Evolutionary conservation across 2,797 vertebrate genomes (phyloP).

Genomic region (Alfaro cultratus): DNA sequence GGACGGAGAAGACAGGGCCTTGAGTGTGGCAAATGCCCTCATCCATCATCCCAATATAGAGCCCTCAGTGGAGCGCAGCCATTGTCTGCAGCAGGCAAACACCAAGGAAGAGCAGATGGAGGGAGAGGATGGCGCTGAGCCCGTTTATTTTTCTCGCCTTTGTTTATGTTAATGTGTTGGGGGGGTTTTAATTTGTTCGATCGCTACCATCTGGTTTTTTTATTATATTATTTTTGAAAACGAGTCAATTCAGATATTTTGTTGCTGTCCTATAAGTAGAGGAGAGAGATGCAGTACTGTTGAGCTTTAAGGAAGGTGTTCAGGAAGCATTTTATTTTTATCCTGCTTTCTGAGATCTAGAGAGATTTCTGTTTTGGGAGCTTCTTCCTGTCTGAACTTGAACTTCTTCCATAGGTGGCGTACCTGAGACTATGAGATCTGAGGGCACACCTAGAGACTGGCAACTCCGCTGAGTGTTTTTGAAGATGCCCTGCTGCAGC

Average conservation of each 20-base stretch:
- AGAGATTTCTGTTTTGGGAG: neutral
- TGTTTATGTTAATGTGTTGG: constrained; percentile 51
- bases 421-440: constrained; percentile 72
- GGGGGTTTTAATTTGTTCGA: constrained; percentile 58
- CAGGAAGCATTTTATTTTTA: constrained; percentile 16
- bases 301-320: constrained; percentile 22
- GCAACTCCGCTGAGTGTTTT: neutral
- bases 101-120: constrained; percentile 76
- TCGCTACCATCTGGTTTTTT: constrained; percentile 50
- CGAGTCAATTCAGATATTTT: constrained; percentile 58
- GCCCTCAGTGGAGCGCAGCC: constrained; percentile 66
- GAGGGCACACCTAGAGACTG: constrained; percentile 13
- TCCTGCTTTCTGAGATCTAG: neutral
- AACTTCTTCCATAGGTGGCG: constrained; percentile 63
- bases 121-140: constrained; percentile 22
- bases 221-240: constrained; percentile 32
- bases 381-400: constrained; percentile 14
- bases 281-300: constrained; percentile 21
- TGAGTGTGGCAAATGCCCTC: constrained; percentile 76
- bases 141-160: constrained; percentile 52
- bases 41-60: constrained; percentile 77
- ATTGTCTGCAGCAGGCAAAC: constrained; percentile 68
- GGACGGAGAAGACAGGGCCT: constrained; percentile 65
- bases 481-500: neutral
- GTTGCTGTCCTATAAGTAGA: constrained; percentile 43